Percentiles rank a stretch among this genome's conserved stretches.
phyloP scores from a whole-genome alignment of 2,888 invertebrate species.

The Sturmia bella region DNA sequence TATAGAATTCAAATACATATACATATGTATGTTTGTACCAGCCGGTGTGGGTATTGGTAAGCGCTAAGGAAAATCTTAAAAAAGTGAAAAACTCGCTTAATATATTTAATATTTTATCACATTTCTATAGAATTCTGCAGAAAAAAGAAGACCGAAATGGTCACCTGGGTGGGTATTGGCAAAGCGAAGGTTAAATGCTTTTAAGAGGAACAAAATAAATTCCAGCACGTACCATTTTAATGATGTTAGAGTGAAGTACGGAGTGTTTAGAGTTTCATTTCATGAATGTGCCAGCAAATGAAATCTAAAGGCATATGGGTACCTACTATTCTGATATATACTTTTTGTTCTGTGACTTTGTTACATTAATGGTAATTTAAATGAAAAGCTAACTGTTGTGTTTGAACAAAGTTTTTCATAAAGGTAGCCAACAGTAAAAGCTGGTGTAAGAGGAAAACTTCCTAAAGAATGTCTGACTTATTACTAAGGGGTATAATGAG shows the following conservation, averaged over 20 bases:
- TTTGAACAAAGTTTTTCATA: not conserved
- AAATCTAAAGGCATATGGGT: constrained; percentile 28
- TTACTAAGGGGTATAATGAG: too few species aligned
- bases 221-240: constrained; percentile 11
- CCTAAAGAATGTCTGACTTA: not conserved
- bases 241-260: constrained; percentile 11
- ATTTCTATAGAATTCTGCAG: not conserved
- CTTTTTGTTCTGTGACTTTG: constrained; percentile 38
- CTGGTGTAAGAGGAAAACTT: not conserved
- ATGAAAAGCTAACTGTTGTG: constrained; percentile 31
- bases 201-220: too few species aligned
- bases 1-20: too few species aligned
- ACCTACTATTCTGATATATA: constrained; percentile 21
- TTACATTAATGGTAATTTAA: constrained; percentile 50
- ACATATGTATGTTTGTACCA: too few species aligned
- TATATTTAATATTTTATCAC: constrained; percentile 1
- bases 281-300: constrained; percentile 43
- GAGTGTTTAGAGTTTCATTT: constrained; percentile 36
- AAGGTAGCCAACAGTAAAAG: constrained; percentile 15
- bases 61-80: too few species aligned
- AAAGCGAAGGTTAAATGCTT: not conserved
- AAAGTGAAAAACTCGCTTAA: too few species aligned
- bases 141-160: not conserved
- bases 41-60: too few species aligned
- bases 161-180: not conserved